phyloP scores from a whole-genome alignment of 2,888 invertebrate genomes.

The Diarsia dahlii region DNA sequence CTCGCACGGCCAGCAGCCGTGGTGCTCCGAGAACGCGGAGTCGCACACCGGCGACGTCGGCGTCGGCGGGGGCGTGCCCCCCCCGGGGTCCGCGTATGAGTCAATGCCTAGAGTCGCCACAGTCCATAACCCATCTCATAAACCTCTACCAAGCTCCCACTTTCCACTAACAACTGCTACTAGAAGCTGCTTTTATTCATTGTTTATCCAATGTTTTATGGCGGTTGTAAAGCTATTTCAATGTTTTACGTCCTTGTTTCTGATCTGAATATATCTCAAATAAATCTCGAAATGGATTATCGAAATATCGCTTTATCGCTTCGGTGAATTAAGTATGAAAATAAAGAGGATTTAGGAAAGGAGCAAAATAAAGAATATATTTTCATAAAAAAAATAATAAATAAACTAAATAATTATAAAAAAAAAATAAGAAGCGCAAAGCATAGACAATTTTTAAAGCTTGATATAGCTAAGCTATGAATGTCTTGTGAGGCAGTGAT shows the following conservation, averaged over 20 bases:
- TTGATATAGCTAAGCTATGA: conserved; percentile 89
- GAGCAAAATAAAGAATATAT: conserved; percentile 78
- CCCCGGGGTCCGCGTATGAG: conserved; percentile 87
- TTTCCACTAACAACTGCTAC: conserved; percentile 47
- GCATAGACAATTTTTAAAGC: conserved; percentile 87
- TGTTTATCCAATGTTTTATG: conserved; percentile 53
- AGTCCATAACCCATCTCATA: conserved; percentile 66
- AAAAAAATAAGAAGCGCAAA: conserved; percentile 87
- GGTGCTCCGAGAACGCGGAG: conserved; percentile 89
- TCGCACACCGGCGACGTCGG: conserved; percentile 89
- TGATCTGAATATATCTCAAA: conserved; percentile 53
- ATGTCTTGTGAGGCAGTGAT: conserved; percentile 91
- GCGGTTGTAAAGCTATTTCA: conserved; percentile 72
- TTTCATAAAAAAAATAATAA: conserved; percentile 76
- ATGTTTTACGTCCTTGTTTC: conserved; percentile 66
- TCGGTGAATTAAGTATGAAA: conserved; percentile 74
- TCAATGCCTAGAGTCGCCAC: conserved; percentile 84
- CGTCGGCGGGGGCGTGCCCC: conserved; percentile 87
- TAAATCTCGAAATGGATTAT: conserved; percentile 65
- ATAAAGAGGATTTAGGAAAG: conserved; percentile 78
- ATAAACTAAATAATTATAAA: conserved; percentile 81
- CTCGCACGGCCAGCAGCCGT: conserved; percentile 88
- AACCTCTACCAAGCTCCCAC: conserved; percentile 45
- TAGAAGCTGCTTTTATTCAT: conserved; percentile 49
- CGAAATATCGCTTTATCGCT: conserved; percentile 67